Conservation (phyloP, 2,888 invertebrate species). For the Stenichneumon culpator region DNA sequence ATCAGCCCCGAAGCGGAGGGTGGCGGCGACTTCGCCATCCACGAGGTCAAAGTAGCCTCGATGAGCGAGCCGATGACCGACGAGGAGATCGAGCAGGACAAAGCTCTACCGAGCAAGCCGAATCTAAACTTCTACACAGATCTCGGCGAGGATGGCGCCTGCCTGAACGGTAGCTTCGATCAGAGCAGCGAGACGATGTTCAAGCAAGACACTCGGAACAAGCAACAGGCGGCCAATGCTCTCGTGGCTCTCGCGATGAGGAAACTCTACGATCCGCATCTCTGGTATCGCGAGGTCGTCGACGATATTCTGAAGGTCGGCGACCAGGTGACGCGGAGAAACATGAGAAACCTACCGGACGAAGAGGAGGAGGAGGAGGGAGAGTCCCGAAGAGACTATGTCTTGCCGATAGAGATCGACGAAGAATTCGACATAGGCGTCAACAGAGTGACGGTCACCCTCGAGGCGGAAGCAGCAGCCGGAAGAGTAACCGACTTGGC, state of each 20-base stretch:
- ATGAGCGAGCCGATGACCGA: constrained; percentile 77
- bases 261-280: constrained; percentile 86
- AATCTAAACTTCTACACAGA: constrained; percentile 84
- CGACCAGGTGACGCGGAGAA: constrained; percentile 84
- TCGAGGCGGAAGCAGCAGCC: constrained; percentile 85
- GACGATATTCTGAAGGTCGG: constrained; percentile 87
- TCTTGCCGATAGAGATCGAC: constrained; percentile 84
- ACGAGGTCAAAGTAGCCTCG: constrained; percentile 74
- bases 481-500: constrained; percentile 85
- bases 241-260: constrained; percentile 88
- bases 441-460: constrained; percentile 82
- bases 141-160: constrained; percentile 82
- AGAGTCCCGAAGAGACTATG: constrained; percentile 81
- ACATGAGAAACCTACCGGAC: constrained; percentile 86
- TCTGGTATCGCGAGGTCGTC: constrained; percentile 88
- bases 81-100: constrained; percentile 80
- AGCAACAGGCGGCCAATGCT: constrained; percentile 87
- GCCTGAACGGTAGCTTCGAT: constrained; percentile 77
- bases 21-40: constrained; percentile 76
- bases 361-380: constrained; percentile 85
- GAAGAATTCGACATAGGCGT: constrained; percentile 85
- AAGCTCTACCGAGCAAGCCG: constrained; percentile 79
- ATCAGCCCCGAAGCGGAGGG: constrained; percentile 77
- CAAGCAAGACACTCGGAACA: constrained; percentile 78
- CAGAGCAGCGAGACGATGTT: constrained; percentile 85